Conservation (phyloP, 2,797 vertebrate species). For the Gymnocypris eckloni region DNA sequence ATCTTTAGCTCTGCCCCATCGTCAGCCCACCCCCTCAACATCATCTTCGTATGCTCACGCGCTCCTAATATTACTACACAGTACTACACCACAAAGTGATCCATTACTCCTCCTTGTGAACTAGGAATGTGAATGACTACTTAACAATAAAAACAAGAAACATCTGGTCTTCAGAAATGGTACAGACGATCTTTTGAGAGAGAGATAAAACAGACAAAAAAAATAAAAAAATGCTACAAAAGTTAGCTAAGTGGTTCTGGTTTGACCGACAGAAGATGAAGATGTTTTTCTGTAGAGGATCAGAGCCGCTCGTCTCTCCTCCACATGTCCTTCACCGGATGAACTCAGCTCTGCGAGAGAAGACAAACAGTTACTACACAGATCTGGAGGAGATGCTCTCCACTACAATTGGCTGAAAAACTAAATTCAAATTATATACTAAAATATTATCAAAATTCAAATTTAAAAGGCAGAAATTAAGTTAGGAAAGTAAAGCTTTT, state of each 20-base stretch:
- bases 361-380: neutral
- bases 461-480: no score
- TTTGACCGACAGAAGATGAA: conserved; percentile 41
- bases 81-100: conserved; percentile 26
- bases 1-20: conserved; percentile 18
- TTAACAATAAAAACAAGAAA: conserved; percentile 54
- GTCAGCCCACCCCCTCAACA: neutral
- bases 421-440: no score
- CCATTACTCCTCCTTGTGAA: conserved; percentile 37
- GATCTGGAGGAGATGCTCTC: no score
- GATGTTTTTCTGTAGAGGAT: conserved; percentile 24
- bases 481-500: no score
- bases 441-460: no score
- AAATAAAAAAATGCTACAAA: conserved; percentile 45
- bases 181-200: conserved; percentile 34
- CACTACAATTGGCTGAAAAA: no score
- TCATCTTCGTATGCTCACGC: neutral
- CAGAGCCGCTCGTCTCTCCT: conserved; percentile 34
- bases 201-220: conserved; percentile 45
- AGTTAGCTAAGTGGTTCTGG: conserved; percentile 57
- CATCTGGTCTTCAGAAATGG: conserved; percentile 56
- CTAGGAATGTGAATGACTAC: conserved; percentile 63
- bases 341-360: conserved; percentile 39
- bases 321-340: neutral
- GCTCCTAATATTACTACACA: conserved; percentile 8